Percentiles rank a stretch among this genome's conserved stretches.
Conservation (phyloP, 2,797 vertebrate species). For the Catostomus latipinnis region DNA sequence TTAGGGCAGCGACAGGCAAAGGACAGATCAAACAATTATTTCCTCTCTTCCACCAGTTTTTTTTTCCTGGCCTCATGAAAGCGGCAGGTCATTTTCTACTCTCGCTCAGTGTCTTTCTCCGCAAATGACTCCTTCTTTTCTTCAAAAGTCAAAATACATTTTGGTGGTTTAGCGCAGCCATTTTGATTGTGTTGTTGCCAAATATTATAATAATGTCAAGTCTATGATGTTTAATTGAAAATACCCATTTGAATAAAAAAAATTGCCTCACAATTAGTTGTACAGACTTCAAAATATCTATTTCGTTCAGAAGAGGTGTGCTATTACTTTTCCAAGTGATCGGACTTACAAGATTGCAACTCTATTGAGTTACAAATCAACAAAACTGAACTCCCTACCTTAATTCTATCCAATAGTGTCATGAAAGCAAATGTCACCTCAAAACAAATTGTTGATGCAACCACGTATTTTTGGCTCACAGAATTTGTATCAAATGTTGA, state of each 20-base stretch:
- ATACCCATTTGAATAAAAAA: neutral
- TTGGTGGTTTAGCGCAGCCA: neutral
- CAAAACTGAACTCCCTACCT: too few relatives aligned
- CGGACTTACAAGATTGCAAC: too few relatives aligned
- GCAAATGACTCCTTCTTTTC: conserved; percentile 56
- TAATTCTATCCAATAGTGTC: too few relatives aligned
- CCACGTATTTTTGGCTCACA: too few relatives aligned
- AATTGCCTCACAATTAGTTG: too few relatives aligned
- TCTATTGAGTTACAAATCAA: too few relatives aligned
- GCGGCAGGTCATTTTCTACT: conserved; percentile 41
- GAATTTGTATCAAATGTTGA: too few relatives aligned
- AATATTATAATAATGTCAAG: conserved; percentile 11
- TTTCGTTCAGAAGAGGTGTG: too few relatives aligned
- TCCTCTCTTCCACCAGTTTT: conserved; percentile 78
- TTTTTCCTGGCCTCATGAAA: conserved; percentile 53
- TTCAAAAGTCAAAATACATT: conserved; percentile 55
- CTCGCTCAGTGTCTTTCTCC: conserved; percentile 60
- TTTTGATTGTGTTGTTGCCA: conserved; percentile 20
- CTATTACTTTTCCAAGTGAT: too few relatives aligned
- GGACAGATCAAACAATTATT: conserved; percentile 98
- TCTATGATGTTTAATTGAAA: neutral
- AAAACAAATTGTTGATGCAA: too few relatives aligned
- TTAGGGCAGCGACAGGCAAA: conserved; percentile 94
- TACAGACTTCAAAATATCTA: too few relatives aligned
- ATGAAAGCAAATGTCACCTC: too few relatives aligned